Evolutionary conservation across 2,888 invertebrate genomes (phyloP).

Genomic region (Zhengitettix transpicula): DNA sequence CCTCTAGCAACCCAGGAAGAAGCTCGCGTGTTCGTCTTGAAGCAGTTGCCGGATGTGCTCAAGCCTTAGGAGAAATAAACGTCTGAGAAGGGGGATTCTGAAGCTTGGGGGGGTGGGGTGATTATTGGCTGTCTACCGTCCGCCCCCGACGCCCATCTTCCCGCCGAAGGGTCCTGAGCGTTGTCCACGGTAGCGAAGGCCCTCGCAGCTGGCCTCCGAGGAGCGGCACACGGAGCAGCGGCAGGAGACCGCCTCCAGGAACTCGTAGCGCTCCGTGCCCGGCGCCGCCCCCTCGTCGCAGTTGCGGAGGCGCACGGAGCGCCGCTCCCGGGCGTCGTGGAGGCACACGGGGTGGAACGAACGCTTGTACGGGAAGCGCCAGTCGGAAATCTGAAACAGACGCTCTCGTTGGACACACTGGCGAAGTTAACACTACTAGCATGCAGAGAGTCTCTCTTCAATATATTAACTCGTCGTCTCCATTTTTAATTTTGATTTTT

Average conservation of each 20-base stretch:
- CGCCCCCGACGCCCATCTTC: neutral
- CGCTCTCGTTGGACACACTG: no score
- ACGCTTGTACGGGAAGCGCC: conserved; percentile 75
- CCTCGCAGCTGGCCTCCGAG: conserved; percentile 54
- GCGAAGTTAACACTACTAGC: no score
- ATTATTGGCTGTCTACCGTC: no score
- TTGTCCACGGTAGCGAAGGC: conserved; percentile 34
- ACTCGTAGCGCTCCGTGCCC: conserved; percentile 55
- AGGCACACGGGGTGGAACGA: conserved; percentile 75
- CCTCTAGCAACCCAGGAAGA: no score
- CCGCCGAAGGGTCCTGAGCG: conserved; percentile 17
- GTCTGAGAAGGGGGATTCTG: no score
- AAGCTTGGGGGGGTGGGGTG: no score
- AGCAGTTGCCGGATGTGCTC: no score
- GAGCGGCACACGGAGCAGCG: conserved; percentile 54
- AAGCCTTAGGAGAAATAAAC: no score
- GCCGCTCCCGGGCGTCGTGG: conserved; percentile 49
- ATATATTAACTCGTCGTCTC: no score
- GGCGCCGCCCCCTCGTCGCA: conserved; percentile 58
- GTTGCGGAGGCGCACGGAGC: conserved; percentile 45
- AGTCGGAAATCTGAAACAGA: conserved; percentile 53
- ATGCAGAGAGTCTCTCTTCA: no score
- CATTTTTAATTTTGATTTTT: no score
- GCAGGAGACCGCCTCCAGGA: conserved; percentile 62
- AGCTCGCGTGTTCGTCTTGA: no score